phyloP scores from a whole-genome alignment of 2,797 vertebrate species.

The Hypotaenidia okinawae region DNA sequence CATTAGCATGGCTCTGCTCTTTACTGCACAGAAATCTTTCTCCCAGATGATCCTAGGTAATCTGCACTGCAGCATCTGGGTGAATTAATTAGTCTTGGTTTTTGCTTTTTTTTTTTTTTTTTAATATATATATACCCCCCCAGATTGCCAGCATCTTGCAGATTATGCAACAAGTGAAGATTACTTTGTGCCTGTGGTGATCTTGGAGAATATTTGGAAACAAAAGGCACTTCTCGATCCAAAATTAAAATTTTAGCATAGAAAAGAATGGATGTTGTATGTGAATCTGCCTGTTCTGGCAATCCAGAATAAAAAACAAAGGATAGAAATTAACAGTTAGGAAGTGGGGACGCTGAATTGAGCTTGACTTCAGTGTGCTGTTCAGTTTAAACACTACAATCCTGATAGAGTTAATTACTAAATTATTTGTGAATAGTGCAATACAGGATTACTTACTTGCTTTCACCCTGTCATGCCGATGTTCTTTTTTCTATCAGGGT shows the following conservation, averaged over 20 bases:
- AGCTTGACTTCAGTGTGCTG: not conserved
- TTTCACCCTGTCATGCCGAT: not conserved
- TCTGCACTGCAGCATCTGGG: slow-evolving; percentile 64
- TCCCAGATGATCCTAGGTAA: slow-evolving; percentile 63
- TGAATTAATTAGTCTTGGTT: slow-evolving; percentile 54
- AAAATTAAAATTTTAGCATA: slow-evolving; percentile 39
- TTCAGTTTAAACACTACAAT: not conserved
- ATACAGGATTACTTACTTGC: not conserved
- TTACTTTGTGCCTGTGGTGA: slow-evolving; percentile 54
- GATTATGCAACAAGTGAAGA: slow-evolving; percentile 69
- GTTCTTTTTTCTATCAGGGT: not conserved
- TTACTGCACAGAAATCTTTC: slow-evolving; percentile 23
- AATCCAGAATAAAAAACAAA: not conserved
- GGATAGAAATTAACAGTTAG: not conserved
- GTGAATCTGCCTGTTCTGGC: slow-evolving; percentile 7
- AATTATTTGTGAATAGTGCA: not conserved
- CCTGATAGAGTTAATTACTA: not conserved
- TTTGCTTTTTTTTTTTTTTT: not conserved
- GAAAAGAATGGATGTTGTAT: slow-evolving; percentile 19
- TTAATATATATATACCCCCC: too few species aligned
- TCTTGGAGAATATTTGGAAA: slow-evolving; percentile 54
- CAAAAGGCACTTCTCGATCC: slow-evolving; percentile 34
- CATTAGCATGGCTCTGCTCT: slow-evolving; percentile 41
- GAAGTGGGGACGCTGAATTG: not conserved
- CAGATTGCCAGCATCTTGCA: slow-evolving; percentile 57